Base-by-base conservation (phyloP, 2,797 vertebrate species). In the Molossus molossus region DNA sequence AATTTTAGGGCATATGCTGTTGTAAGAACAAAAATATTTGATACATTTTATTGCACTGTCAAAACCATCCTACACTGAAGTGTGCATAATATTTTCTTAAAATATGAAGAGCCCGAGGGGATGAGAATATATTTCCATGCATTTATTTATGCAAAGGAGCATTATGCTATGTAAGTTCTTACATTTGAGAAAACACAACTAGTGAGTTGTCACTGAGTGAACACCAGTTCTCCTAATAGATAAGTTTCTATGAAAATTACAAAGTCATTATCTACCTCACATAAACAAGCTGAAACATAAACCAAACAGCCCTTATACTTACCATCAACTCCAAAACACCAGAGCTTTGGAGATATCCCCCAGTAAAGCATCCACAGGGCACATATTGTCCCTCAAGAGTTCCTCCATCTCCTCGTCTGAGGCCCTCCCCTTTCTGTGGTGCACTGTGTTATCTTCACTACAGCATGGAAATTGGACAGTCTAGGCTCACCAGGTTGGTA, bases 11-110 rank as follows among this genome's bases (percentile, higher is more conserved):
- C 12, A 37, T 13, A 8, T 73, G 10, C 21, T 87, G 27, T 17
- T 33, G 6, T 29, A 60, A 75, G 55, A 90, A 70, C 18, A 17
- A 27, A 84, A 87, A 25, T 62, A 29, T 64, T 80, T 57, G 64
- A 64, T 27, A 87, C 17, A 95, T 17, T 67, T 25, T 53, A 48
- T 21, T 20, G 5, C 45, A 67, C 69, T 72, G 13, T 82, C 25
- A 91, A 70, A 83, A 58, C 2, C 10, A 83, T 27, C 1, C 14
- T 9, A 77, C 11, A 60, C 1, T 64, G 11, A 53, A 60, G 4
- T 60, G 9, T 37, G 3, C 29, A 58, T 53, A 53, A n/a, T 77
- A 62, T 86, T 77, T 79, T 94, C 12, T 73, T 86, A 55, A 93
- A 75, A 81, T 62, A 82, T 14, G 18, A 88, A 60, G 58, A 77